A percentile compares a stretch with the other conserved stretches of the same genome.
phyloP scores from a whole-genome alignment of 2,797 vertebrate species.

The Bovichtus variegatus region DNA sequence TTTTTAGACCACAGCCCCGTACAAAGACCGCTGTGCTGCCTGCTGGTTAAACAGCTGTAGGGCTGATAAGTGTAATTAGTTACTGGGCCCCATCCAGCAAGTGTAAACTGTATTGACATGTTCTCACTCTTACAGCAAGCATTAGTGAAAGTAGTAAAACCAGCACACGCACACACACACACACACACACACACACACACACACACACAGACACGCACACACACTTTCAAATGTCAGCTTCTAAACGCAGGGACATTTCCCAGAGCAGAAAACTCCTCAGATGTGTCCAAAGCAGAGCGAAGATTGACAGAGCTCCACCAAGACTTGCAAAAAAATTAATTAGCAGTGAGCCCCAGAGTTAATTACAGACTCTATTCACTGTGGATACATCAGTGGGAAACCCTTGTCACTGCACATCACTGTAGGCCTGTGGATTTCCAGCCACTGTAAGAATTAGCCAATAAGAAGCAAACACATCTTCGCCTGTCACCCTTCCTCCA shows the following conservation, averaged over 20 bases:
- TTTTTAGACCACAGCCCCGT: conserved; percentile 27
- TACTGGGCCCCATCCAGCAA: conserved; percentile 42
- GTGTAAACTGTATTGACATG: conserved; percentile 52
- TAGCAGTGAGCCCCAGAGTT: conserved; percentile 75
- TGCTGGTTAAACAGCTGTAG: conserved; percentile 63
- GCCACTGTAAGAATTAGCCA: conserved; percentile 59
- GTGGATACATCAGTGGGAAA: conserved; percentile 72
- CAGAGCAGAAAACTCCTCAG: conserved; percentile 27
- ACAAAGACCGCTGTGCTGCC: conserved; percentile 42
- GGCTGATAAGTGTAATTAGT: conserved; percentile 55
- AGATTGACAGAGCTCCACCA: conserved; percentile 60
- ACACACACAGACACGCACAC: neutral
- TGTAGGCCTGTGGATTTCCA: conserved; percentile 47
- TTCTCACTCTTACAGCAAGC: conserved; percentile 32
- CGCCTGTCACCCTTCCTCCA: conserved; percentile 27
- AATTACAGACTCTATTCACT: conserved; percentile 83
- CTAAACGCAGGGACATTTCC: conserved; percentile 21
- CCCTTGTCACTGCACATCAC: conserved; percentile 55
- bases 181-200: neutral
- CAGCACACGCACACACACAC: neutral
- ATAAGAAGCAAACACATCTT: conserved; percentile 52
- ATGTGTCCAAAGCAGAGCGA: conserved; percentile 49
- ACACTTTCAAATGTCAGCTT: conserved; percentile 6
- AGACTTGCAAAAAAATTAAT: conserved; percentile 78
- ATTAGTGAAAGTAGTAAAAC: conserved; percentile 11